phyloP scores from a whole-genome alignment of 2,113 vertebrate species.

The Picathartes gymnocephalus region DNA sequence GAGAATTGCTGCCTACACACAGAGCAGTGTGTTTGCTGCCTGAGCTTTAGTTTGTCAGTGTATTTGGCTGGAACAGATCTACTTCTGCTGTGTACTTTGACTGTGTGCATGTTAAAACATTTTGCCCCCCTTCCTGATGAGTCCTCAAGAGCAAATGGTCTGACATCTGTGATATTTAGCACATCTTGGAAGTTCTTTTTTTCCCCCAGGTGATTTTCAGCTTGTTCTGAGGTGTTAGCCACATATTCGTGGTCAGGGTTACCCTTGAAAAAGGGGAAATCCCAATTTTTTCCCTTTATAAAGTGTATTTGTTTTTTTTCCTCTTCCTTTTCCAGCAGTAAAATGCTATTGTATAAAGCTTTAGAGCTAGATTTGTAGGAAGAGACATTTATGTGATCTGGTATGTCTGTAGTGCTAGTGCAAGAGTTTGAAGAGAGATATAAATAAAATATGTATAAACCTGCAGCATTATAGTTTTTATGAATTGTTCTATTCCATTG shows the following conservation, averaged over 20 bases:
- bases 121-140: not conserved
- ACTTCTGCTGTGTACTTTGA: not conserved
- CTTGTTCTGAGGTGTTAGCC: not conserved
- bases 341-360: not conserved
- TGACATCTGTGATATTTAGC: not conserved
- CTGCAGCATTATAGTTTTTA: not conserved
- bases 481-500: not conserved
- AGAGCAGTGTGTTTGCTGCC: not conserved
- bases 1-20: not conserved
- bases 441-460: not conserved
- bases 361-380: not conserved
- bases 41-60: not conserved
- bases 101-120: not conserved
- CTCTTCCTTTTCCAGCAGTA: not conserved
- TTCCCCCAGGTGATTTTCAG: not conserved
- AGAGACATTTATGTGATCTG: not conserved
- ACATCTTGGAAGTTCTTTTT: not conserved
- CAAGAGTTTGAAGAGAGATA: not conserved
- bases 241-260: not conserved
- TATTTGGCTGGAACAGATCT: not conserved
- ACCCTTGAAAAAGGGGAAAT: not conserved
- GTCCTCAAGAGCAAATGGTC: not conserved
- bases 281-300: not conserved
- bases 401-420: not conserved
- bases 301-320: not conserved